phyloP scores from a whole-genome alignment of 2,888 invertebrate species.

The Sesia apiformis region DNA sequence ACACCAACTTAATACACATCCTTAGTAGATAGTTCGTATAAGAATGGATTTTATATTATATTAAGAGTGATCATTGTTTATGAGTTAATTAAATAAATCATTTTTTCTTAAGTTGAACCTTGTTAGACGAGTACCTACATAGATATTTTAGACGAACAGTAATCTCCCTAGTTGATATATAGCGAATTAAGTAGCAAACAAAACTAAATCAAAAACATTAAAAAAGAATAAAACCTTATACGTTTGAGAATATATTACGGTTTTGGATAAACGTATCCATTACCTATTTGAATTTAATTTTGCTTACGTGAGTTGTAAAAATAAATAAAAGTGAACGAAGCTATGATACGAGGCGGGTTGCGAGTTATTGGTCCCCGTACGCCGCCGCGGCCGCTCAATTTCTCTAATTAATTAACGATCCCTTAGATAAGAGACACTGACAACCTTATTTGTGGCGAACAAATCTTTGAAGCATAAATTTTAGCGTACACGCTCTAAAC shows the following conservation, averaged over 20 bases:
- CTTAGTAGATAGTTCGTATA: no score
- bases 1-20: no score
- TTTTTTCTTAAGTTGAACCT: no score
- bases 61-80: no score
- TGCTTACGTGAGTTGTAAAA: conserved; percentile 70
- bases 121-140: no score
- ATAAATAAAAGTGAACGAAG: conserved; percentile 66
- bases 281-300: conserved; percentile 64
- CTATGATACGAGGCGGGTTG: conserved; percentile 70
- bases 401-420: conserved; percentile 75
- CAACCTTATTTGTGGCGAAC: conserved; percentile 74
- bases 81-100: no score
- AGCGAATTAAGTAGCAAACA: no score
- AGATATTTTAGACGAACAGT: no score
- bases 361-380: conserved; percentile 72
- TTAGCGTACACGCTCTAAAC: conserved; percentile 67
- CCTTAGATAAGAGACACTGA: conserved; percentile 69
- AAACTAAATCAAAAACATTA: neutral
- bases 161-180: no score
- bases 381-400: conserved; percentile 68
- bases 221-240: neutral
- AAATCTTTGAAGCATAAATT: conserved; percentile 73
- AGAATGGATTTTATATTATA: no score
- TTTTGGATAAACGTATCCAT: conserved; percentile 10
- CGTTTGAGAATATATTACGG: no score